A percentile compares a stretch with the other conserved stretches of the same genome.
Conservation (phyloP, 1,140 invertebrate species). For the Cydia splendana region DNA sequence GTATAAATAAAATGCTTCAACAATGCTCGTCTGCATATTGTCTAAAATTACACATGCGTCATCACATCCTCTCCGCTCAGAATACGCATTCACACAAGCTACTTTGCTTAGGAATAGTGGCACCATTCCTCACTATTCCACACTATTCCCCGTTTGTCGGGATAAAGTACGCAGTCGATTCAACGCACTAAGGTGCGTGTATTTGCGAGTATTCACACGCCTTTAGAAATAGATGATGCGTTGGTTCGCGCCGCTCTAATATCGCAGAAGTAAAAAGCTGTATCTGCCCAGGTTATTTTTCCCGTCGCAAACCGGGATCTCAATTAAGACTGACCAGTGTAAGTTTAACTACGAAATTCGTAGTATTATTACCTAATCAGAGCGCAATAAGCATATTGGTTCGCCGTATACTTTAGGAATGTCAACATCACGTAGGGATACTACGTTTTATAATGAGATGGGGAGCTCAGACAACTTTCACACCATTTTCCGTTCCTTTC, state of each 20-base stretch:
- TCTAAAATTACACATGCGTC: neutral
- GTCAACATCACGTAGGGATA: neutral
- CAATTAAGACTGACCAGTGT: neutral
- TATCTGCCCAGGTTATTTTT: neutral
- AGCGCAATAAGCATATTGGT: too few relatives aligned
- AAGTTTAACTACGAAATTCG: neutral
- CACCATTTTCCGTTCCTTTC: constrained; percentile 18
- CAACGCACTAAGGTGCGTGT: constrained; percentile 29
- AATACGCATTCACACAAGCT: constrained; percentile 11
- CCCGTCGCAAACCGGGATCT: neutral
- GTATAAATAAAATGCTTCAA: too few relatives aligned
- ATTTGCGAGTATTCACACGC: constrained; percentile 15
- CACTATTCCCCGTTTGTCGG: constrained; percentile 16
- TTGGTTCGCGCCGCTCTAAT: neutral
- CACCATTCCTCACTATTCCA: constrained; percentile 4
- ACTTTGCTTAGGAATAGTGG: constrained; percentile 21
- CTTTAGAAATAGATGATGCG: constrained; percentile 31
- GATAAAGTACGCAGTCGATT: constrained; percentile 9
- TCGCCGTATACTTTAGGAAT: neutral
- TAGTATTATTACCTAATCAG: neutral
- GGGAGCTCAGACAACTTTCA: constrained; percentile 15
- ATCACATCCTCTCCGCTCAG: neutral
- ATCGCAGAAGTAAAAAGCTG: neutral
- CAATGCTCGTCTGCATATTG: neutral
- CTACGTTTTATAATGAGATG: neutral